A percentile compares a stretch with the other conserved stretches of the same genome.
Evolutionary conservation across 1,140 invertebrate species (phyloP).

Genomic region (Trialeurodes vaporariorum): DNA sequence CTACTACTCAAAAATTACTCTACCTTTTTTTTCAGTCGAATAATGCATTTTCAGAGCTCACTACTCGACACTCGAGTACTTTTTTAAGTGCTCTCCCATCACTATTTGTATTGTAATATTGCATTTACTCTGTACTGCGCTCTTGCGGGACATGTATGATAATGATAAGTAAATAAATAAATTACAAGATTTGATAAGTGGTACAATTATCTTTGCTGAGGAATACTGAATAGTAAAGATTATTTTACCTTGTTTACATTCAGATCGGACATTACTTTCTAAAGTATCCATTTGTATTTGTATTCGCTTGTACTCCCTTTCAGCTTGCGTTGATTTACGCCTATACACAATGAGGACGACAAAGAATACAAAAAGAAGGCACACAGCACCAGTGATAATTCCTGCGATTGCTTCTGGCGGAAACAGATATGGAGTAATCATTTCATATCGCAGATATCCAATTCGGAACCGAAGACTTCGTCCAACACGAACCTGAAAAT

Average conservation of each 20-base stretch:
- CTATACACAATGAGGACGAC: conserved; percentile 78
- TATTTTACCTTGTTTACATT: conserved; percentile 81
- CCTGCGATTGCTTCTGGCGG: conserved; percentile 76
- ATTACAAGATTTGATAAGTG: background rate
- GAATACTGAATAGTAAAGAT: too few species aligned
- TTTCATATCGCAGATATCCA: conserved; percentile 77
- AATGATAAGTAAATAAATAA: background rate
- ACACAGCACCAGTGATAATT: conserved; percentile 66
- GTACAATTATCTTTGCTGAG: conserved; percentile 72
- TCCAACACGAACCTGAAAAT: conserved; percentile 51
- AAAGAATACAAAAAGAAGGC: conserved; percentile 72
- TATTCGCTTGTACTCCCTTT: conserved; percentile 91
- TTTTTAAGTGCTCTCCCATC: too few species aligned
- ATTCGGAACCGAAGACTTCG: conserved; percentile 73
- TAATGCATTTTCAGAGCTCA: too few species aligned
- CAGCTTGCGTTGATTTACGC: conserved; percentile 85
- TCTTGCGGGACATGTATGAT: too few species aligned
- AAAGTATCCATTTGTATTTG: conserved; percentile 99
- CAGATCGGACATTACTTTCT: conserved; percentile 92
- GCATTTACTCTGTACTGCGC: too few species aligned
- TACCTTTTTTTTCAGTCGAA: too few species aligned
- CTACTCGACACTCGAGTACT: too few species aligned
- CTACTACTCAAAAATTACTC: too few species aligned
- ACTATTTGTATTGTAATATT: too few species aligned
- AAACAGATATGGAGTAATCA: conserved; percentile 70